Evolutionary conservation across 2,113 vertebrate genomes (phyloP), one percentile per base, ranked within the genome.

Genomic region (Tachuris rubrigastra): DNA sequence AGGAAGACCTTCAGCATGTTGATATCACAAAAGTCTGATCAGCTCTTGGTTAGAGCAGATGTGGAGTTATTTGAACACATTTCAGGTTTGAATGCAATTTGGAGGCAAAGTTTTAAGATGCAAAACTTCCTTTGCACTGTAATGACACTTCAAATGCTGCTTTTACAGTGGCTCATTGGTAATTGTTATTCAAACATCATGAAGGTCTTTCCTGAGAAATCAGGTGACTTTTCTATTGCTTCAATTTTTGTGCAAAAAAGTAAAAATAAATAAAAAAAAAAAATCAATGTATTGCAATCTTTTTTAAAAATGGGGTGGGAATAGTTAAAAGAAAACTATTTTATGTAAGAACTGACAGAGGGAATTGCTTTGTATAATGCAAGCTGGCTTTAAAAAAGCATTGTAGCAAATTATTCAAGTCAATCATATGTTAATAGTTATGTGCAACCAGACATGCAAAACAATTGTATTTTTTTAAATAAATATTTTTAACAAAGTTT

Each of bases 401-500:
- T 94, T 96, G 92, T 98, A 97, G 97, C 97, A 96, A 90, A 97
- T 95, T 96, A 97, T 97, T 96, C 79, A 95, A 97, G 97, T 97
- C 93, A 96, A 97, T 96, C 95, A 85, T 97, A 95, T 97, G 97
- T 98, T 97, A 96, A 96, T 97, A 98, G 97, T 94, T 97, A 97
- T 97, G 97, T 98, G 96, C 97, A 96, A 97, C 95, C 96, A 98
- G 95, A 98, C 97, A 97, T 94, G 96, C 96, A 98, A 96, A 97
- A 97, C 97, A 98, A 95, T 95, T 98, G 98, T 98, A 98, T 98
- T 98, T 98, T 98, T 98, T 98, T 98, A 98, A 98, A 98, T 98
- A 98, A 98, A 98, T 98, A 97, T 98, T 98, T 98, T 98, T 98
- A 98, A 98, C 98, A 97, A 98, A 97, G 58, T 58, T 72, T 13